phyloP scores from a whole-genome alignment of 2,113 vertebrate genomes.

The Cervus canadensis region DNA sequence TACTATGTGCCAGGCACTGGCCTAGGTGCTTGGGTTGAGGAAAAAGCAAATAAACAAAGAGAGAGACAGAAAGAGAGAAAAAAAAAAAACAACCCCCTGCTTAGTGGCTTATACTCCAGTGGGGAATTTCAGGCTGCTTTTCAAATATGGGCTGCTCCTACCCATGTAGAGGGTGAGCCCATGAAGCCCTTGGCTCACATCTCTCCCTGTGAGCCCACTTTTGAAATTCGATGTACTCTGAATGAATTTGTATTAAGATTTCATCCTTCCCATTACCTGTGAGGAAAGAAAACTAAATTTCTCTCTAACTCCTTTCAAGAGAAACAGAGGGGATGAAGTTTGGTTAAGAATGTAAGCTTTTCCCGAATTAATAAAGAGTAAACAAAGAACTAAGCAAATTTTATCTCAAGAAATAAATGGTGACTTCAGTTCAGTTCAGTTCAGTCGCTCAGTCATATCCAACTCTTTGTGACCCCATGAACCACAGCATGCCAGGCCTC shows the following conservation, averaged over 20 bases:
- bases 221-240: neutral
- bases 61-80: too few relatives aligned
- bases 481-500: neutral
- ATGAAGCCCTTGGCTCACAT: neutral
- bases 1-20: neutral
- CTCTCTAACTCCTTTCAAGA: neutral
- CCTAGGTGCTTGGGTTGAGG: neutral
- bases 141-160: neutral
- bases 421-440: slow-evolving; percentile 51
- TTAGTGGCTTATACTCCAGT: neutral
- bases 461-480: neutral
- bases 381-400: neutral
- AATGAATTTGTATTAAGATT: neutral
- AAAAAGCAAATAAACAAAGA: neutral
- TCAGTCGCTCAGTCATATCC: neutral
- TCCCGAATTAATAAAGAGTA: neutral
- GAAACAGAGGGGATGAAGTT: neutral
- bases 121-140: neutral
- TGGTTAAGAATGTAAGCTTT: neutral
- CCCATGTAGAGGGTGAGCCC: neutral
- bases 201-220: neutral
- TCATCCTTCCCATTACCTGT: neutral
- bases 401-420: neutral
- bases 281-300: neutral
- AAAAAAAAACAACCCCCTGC: too few relatives aligned